A percentile compares a stretch with the other conserved stretches of the same genome.
Conservation (phyloP, 30 jellyfish, hydroid and myxozoan genomes). For the Cassiopea andromeda region DNA sequence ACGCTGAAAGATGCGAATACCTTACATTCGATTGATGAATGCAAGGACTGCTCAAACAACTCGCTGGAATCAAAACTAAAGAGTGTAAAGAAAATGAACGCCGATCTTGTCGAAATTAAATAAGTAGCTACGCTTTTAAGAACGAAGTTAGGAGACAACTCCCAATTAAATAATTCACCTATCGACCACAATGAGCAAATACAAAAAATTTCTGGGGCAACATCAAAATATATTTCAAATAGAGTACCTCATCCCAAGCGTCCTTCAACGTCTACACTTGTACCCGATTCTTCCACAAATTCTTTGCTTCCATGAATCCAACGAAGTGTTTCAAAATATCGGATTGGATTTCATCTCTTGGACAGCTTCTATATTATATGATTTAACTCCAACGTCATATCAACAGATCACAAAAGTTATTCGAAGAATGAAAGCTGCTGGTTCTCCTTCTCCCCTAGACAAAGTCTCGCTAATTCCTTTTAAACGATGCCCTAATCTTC, state of each 20-base stretch:
- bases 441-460: too few relatives aligned
- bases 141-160: background rate
- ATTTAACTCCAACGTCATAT: too few relatives aligned
- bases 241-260: background rate
- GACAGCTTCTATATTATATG: too few relatives aligned
- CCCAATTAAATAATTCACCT: background rate
- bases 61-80: background rate
- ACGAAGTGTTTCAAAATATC: too few relatives aligned
- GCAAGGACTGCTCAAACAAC: background rate
- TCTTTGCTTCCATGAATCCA: too few relatives aligned
- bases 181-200: background rate
- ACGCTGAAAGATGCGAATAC: background rate
- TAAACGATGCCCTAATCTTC: too few relatives aligned
- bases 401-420: too few relatives aligned
- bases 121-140: background rate
- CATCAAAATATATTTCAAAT: background rate
- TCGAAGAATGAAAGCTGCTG: too few relatives aligned
- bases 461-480: too few relatives aligned
- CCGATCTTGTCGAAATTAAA: conserved; percentile 1
- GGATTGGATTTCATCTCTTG: too few relatives aligned
- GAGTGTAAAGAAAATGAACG: background rate
- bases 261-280: too few relatives aligned
- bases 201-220: background rate
- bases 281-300: too few relatives aligned
- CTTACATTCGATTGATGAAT: background rate